Evolutionary conservation across 2,113 vertebrate species (phyloP).

Genomic region (Caracal caracal): DNA sequence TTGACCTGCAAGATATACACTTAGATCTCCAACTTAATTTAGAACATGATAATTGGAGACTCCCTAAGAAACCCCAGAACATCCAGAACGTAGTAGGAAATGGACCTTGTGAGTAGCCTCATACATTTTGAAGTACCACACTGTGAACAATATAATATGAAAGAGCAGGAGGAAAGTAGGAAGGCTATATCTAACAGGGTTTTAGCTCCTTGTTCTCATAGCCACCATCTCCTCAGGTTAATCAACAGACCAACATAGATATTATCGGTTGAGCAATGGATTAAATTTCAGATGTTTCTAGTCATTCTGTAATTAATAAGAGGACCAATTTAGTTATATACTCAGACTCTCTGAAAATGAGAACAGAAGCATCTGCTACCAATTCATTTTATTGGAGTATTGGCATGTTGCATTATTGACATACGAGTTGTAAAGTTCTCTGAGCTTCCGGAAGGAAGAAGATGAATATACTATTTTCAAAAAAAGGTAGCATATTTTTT

Average conservation of each 20-base stretch:
- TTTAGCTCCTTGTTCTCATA: background rate
- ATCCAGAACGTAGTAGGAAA: background rate
- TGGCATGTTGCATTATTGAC: background rate
- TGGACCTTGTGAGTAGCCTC: background rate
- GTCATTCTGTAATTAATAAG: background rate
- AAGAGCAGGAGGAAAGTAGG: background rate
- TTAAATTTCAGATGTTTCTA: conserved; percentile 51
- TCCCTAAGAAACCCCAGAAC: background rate
- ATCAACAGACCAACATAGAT: background rate
- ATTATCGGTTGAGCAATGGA: background rate
- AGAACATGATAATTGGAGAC: background rate
- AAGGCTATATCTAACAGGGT: background rate
- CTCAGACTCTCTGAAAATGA: conserved; percentile 20
- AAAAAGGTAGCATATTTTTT: background rate
- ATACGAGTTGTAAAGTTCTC: conserved; percentile 29
- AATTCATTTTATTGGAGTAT: conserved; percentile 48
- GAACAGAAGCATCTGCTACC: conserved; percentile 9
- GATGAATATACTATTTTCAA: background rate
- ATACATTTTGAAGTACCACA: background rate
- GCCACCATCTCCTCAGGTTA: background rate
- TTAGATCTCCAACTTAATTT: background rate
- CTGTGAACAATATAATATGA: background rate
- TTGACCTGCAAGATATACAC: background rate
- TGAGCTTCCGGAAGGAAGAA: background rate
- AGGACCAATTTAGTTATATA: background rate